A percentile compares a stretch with the other conserved stretches of the same genome.
These are phyloP conservation scores for Heliconius hermathena DNA, from an alignment of 1,140 invertebrate genomes.

Conservation along the genomic window DNA sequence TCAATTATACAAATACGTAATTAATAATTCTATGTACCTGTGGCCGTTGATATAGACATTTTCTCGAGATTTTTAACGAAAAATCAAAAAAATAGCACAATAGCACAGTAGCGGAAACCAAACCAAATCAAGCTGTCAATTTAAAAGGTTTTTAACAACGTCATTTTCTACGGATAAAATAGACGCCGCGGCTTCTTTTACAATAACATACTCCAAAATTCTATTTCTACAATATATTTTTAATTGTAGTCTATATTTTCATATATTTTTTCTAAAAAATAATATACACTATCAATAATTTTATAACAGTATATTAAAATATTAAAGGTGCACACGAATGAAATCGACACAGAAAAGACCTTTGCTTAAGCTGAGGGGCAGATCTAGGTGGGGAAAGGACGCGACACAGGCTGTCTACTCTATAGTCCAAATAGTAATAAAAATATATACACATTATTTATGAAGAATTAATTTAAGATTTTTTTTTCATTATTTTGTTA, in stretches of 20 bases:
- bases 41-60: slow-evolving; percentile 79
- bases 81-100: slow-evolving; percentile 79
- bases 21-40: slow-evolving; percentile 62
- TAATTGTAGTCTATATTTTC: background rate
- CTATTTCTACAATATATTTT: background rate
- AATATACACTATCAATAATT: background rate
- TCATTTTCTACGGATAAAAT: slow-evolving; percentile 48
- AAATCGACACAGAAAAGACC: slow-evolving; percentile 42
- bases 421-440: slow-evolving; percentile 11
- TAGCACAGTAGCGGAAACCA: slow-evolving; percentile 81
- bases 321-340: background rate
- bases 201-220: background rate
- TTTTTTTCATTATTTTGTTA: too few relatives aligned
- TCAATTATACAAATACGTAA: slow-evolving; percentile 43
- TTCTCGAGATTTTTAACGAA: slow-evolving; percentile 63
- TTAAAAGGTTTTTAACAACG: slow-evolving; percentile 72
- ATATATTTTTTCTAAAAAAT: background rate
- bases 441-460: too few relatives aligned
- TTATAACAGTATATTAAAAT: slow-evolving; percentile 1
- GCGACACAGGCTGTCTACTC: slow-evolving; percentile 28
- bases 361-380: slow-evolving; percentile 34
- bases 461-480: too few relatives aligned
- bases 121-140: slow-evolving; percentile 82
- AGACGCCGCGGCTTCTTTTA: slow-evolving; percentile 37
- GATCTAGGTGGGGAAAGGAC: slow-evolving; percentile 40